Conservation (phyloP, 2,113 vertebrate species). For the Elgaria multicarinata region DNA sequence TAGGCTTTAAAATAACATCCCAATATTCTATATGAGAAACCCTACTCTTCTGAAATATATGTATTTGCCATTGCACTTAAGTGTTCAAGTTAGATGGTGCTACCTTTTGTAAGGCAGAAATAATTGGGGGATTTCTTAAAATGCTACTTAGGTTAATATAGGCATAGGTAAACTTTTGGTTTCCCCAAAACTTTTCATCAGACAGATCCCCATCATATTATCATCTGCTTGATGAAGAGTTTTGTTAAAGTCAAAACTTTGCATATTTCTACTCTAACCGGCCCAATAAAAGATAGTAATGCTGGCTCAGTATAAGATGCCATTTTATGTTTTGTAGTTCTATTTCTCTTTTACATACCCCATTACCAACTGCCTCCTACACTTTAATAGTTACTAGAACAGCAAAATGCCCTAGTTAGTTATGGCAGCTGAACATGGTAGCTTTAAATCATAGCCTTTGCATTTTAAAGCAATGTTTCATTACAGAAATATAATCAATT, state of each 20-base stretch:
- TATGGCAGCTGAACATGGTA: neutral
- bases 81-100: neutral
- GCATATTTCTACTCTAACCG: neutral
- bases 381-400: neutral
- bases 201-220: neutral
- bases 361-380: slow-evolving; percentile 4
- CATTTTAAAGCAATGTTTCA: slow-evolving; percentile 43
- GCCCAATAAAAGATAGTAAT: too few species aligned
- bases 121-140: neutral
- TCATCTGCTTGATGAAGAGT: neutral
- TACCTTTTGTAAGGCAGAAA: neutral
- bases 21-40: neutral
- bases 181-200: neutral
- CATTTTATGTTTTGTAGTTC: neutral
- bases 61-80: neutral
- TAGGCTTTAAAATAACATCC: neutral
- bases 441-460: slow-evolving; percentile 35
- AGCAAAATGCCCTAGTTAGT: neutral
- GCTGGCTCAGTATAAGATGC: neutral
- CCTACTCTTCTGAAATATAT: neutral
- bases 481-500: slow-evolving; percentile 45
- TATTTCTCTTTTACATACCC: neutral
- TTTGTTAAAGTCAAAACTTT: neutral
- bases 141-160: neutral
- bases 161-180: too few species aligned